Evolutionary conservation across 2,888 invertebrate species (phyloP), one percentile per base, ranked within the genome.

Genomic region (Scaptomyza reducta): DNA sequence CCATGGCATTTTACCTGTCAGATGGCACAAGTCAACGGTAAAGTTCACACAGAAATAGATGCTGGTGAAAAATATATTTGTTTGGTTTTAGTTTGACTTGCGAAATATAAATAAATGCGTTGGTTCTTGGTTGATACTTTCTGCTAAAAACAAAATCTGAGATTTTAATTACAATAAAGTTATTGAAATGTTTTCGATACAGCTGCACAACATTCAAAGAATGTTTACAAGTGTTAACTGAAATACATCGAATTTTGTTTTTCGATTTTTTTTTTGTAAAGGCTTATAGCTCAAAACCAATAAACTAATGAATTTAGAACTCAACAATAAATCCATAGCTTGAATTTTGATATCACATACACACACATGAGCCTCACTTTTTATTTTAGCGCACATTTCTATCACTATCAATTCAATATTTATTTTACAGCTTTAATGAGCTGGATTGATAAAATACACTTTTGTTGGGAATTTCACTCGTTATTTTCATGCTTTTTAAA

Each of bases 21-120:
- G 53, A 53, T 60, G 58, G 42, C 65, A 61, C 55, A 70, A 70
- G 62, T 64, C 49, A 51, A 69, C 60, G 64, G 9, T 59, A 79
- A 79, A 82, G 64, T 82, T 81, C 53, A 29, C 62, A 33, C 54
- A 54, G 13, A 22, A 53, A 27, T 38, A 6, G 41, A 29, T 47
- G n/a, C 33, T 50, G 54, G 64, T 65, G 40, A 51, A 45, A 58
- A 60, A 40, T 40, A 16, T 40, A 82, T 80, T 80, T 82, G 78
- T 74, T 80, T 68, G 64, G 62, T 70, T 67, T 69, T 44, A 68
- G 72, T 77, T 77, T 79, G 83, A 77, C 77, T 77, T 57, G 50
- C 51, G 47, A 69, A 80, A 77, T 72, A 84, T 67, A 69, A 60
- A 74, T 69, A 69, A 69, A 74, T 83, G 64, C 56, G 65, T 35